Evolutionary conservation across 1,140 invertebrate species (phyloP), one percentile per base, ranked within the genome.

Genomic region (Aphelinus certus): DNA sequence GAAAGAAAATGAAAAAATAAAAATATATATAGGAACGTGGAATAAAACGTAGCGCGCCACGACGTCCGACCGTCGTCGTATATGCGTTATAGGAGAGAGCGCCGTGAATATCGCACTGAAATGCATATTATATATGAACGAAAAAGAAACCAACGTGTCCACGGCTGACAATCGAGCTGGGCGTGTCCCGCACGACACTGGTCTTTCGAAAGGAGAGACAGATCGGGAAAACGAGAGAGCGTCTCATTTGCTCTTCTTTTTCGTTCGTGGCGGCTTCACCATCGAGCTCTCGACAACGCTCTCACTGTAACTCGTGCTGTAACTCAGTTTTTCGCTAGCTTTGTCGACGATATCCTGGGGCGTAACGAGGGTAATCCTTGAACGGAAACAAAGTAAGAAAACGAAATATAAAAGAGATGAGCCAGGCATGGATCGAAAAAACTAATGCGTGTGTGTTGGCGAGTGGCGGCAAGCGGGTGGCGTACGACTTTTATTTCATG

Each of bases 291-390:
- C 85, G 48, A 84, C 49, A 83, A 84, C 51, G 9, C 51, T 9
- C 51, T 53, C 4, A 9, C 4, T 9, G 51, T 9, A 53, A 77
- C 75, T 85, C 9, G 77, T 75, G 1, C 77, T 60, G 67, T 71
- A 55, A 58, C 63, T 79, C 69, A 77, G 83, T 53, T 84, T 87
- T 7, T 86, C 84, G 76, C 62, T 60, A 48, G 84, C 78, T 71
- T 81, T 84, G 1, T 85, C 84, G 56, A 84, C 56, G 3, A 84
- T 78, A 76, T 82, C 85, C 69, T 79, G 82, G 63, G 80, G 81
- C 55, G 88, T 83, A 2, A 87, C 86, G 56, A 88, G 73, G 1
- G 88, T 88, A 65, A 86, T 83, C 79, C 86, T 88, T 77, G 43
- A 26, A 60, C 7, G 57, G n/a, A 26, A 60, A 60, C 3, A 60